Evolutionary conservation across 2,888 invertebrate species (phyloP).

Genomic region (Petrophora chlorosata): DNA sequence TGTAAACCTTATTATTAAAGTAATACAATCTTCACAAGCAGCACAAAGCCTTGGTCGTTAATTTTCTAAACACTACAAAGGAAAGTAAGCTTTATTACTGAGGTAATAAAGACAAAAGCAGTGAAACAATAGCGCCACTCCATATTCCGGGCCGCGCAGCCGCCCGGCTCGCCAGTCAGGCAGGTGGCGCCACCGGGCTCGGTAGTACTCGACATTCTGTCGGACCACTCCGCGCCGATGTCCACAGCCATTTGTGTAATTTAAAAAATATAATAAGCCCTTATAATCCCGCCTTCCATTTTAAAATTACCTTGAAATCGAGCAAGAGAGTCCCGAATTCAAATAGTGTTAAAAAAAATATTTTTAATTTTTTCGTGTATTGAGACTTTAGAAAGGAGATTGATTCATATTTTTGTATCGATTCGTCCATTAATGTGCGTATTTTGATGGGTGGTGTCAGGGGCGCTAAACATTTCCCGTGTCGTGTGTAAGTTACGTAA

Average conservation of each 20-base stretch:
- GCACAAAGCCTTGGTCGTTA: slow-evolving; percentile 23
- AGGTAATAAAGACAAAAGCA: slow-evolving; percentile 38
- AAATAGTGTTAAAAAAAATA: slow-evolving; percentile 1
- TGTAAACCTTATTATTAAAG: slow-evolving; percentile 33
- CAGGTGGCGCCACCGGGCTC: slow-evolving; percentile 70
- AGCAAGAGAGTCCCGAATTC: slow-evolving; percentile 2
- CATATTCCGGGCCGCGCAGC: slow-evolving; percentile 62
- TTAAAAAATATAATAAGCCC: slow-evolving; percentile 43
- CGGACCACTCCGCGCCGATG: slow-evolving; percentile 26
- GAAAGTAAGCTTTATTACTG: slow-evolving; percentile 42
- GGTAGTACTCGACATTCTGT: slow-evolving; percentile 53
- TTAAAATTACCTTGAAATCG: slow-evolving; percentile 21
- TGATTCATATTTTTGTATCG: slow-evolving; percentile 36
- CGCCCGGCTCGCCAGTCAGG: slow-evolving; percentile 65
- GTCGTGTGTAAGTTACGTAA: slow-evolving; percentile 75
- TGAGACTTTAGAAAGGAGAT: slow-evolving; percentile 2
- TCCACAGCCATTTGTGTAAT: slow-evolving; percentile 54
- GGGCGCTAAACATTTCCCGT: slow-evolving; percentile 63
- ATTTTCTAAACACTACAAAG: slow-evolving; percentile 33
- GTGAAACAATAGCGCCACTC: slow-evolving; percentile 30
- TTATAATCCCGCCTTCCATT: slow-evolving; percentile 62
- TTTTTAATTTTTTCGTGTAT: slow-evolving; percentile 7
- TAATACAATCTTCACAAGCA: slow-evolving; percentile 14
- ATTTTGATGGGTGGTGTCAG: slow-evolving; percentile 60
- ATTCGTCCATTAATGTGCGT: slow-evolving; percentile 49